Evolutionary conservation across 2,888 invertebrate species (phyloP).

Genomic region (Cryptops parisi): DNA sequence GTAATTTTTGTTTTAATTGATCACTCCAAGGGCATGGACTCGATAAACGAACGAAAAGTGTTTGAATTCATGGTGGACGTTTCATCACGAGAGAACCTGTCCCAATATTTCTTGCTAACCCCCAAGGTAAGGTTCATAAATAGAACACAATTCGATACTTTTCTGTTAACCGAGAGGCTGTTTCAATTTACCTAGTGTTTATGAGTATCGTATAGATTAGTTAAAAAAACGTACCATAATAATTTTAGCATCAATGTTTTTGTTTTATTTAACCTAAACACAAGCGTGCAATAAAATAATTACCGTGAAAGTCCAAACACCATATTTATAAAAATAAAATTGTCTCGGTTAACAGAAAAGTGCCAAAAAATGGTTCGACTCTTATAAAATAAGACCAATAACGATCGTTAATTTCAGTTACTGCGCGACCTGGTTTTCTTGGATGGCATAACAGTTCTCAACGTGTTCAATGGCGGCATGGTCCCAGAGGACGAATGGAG

Average conservation of each 20-base stretch:
- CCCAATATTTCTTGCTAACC: slow-evolving; percentile 82
- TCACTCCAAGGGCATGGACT: slow-evolving; percentile 64
- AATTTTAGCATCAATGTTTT: too few relatives aligned
- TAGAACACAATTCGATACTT: too few relatives aligned
- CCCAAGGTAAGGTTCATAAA: slow-evolving; percentile 65
- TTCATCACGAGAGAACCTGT: slow-evolving; percentile 49
- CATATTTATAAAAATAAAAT: background rate
- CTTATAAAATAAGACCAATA: background rate
- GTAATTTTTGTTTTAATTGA: slow-evolving; percentile 2
- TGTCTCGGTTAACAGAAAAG: background rate
- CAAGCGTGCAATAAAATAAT: too few relatives aligned
- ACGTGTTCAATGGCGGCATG: slow-evolving; percentile 58
- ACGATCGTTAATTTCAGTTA: slow-evolving; percentile 41
- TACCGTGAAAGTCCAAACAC: too few relatives aligned
- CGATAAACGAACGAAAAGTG: slow-evolving; percentile 63
- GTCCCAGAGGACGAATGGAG: slow-evolving; percentile 35
- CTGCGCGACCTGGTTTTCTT: slow-evolving; percentile 55
- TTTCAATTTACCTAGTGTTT: too few relatives aligned
- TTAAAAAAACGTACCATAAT: too few relatives aligned
- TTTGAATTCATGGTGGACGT: slow-evolving; percentile 62
- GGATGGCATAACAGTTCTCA: slow-evolving; percentile 50
- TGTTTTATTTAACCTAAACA: too few relatives aligned
- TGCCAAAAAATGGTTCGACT: background rate
- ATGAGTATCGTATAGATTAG: too few relatives aligned
- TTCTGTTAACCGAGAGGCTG: too few relatives aligned